A percentile compares a stretch with the other conserved stretches of the same genome.
These are phyloP conservation scores for Tribolium madens DNA, from an alignment of 1,140 invertebrate genomes.

Conservation along the genomic window DNA sequence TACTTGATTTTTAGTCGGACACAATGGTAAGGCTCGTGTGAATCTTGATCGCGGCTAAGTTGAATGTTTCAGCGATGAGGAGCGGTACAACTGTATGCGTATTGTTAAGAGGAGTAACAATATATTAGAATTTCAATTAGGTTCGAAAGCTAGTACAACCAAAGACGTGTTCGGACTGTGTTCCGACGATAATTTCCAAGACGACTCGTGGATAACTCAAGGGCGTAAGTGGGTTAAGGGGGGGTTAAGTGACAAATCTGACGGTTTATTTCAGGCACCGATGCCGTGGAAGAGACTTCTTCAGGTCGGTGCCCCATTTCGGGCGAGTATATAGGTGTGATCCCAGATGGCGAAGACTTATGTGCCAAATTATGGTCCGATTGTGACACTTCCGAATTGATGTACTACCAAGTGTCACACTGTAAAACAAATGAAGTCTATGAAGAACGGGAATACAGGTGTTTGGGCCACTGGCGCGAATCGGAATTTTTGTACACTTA, in stretches of 20 bases:
- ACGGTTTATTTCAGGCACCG: constrained; percentile 65
- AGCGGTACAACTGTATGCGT: constrained; percentile 75
- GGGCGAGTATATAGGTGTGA: constrained; percentile 76
- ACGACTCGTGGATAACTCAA: constrained; percentile 76
- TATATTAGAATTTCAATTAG: constrained; percentile 76
- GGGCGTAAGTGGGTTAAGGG: constrained; percentile 70
- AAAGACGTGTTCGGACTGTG: constrained; percentile 65
- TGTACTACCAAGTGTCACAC: constrained; percentile 79
- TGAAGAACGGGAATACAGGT: constrained; percentile 79
- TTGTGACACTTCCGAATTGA: constrained; percentile 76
- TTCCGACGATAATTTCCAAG: constrained; percentile 66
- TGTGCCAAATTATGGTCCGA: constrained; percentile 81
- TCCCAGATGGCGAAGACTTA: constrained; percentile 75
- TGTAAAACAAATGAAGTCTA: constrained; percentile 74
- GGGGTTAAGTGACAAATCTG: no score
- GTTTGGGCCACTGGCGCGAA: constrained; percentile 80
- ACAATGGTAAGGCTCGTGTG: constrained; percentile 68
- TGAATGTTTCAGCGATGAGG: constrained; percentile 72
- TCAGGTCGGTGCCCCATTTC: constrained; percentile 75
- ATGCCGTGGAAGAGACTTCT: constrained; percentile 63
- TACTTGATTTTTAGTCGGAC: constrained; percentile 69
- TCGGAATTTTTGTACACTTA: constrained; percentile 77
- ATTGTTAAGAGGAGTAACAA: constrained; percentile 74
- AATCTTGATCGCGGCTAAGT: neutral
- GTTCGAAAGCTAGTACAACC: constrained; percentile 62